These are phyloP conservation scores for Sarcophaga variegata DNA, from an alignment of 2,888 invertebrate genomes.

Conservation along the genomic window DNA sequence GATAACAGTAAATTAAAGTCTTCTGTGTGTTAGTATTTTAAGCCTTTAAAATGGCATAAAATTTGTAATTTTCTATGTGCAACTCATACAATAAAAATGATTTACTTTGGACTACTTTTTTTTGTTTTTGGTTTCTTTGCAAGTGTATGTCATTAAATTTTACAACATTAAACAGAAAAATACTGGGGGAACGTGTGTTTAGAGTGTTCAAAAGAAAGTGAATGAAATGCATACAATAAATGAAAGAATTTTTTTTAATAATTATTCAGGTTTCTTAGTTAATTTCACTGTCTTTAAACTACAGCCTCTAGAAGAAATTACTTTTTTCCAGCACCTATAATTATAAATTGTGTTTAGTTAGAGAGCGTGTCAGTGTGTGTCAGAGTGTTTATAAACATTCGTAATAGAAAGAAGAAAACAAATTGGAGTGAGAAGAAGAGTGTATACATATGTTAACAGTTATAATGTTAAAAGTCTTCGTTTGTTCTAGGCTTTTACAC, in stretches of 20 bases:
- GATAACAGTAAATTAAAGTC: no score
- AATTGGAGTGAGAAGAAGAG: neutral
- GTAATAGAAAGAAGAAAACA: neutral
- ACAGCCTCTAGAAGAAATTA: neutral
- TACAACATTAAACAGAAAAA: constrained; percentile 61
- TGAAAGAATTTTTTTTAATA: no score
- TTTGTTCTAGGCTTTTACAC: neutral
- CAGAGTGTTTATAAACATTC: constrained; percentile 39
- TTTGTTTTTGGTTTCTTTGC: constrained; percentile 36
- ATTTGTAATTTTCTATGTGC: no score
- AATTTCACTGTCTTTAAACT: no score
- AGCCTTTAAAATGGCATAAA: no score
- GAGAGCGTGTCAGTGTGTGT: neutral
- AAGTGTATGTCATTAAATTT: constrained; percentile 67
- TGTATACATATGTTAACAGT: neutral
- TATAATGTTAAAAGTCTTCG: constrained; percentile 4
- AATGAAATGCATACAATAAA: neutral
- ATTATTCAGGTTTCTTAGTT: no score
- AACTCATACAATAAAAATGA: no score
- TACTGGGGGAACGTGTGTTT: neutral
- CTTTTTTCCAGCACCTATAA: neutral
- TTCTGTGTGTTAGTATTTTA: no score
- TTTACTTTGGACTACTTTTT: neutral
- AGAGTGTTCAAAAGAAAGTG: constrained; percentile 10
- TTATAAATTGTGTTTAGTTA: neutral